Evolutionary conservation across 2,888 invertebrate genomes (phyloP), one percentile per base, ranked within the genome.

Genomic region (Axea sp.): DNA sequence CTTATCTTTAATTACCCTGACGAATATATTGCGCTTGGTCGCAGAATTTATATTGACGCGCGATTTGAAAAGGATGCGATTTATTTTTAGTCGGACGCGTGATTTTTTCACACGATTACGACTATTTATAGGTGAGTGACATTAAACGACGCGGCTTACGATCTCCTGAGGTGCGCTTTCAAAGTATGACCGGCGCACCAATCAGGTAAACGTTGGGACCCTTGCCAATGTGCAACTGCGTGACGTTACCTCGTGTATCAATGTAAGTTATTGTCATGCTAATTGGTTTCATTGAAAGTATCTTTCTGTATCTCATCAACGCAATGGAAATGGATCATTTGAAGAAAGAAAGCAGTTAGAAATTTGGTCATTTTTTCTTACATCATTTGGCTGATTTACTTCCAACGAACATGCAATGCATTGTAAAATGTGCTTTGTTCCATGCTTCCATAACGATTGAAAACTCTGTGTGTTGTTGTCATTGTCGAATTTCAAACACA

Each of bases 221-320:
- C 41, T 7, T 41, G 41, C 41, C 41, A 41, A 39, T 22, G n/a
- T 3, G 19, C n/a, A n/a, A n/a, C n/a, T n/a, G n/a, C n/a, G n/a
- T n/a, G n/a, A n/a, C 22, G 22, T n/a, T 22, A 11, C 11, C 39
- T 39, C 11, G 39, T 12, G 11, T 39, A 22, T 39, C 39, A 39
- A 22, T 39, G 22, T 22, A 6, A 39, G 19, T 39, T 22, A 39
- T 11, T 39, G 19, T 11, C 6, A 4, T 1, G 6, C 6, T 30
- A 30, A 30, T 30, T 8, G 30, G 11, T 8, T 8, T 9, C 8
- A 9, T 30, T 30, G 8, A 9, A 30, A 30, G 2, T 11, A 9
- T 30, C 3, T 2, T 31, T 12, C 31, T 11, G 5, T 31, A 6
- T 31, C 6, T 1, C 12, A 28, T 4, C 6, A 31, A 31, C 6